These are phyloP conservation scores for Polyploca ridens DNA, from an alignment of 2,888 invertebrate species.

Conservation along the genomic window DNA sequence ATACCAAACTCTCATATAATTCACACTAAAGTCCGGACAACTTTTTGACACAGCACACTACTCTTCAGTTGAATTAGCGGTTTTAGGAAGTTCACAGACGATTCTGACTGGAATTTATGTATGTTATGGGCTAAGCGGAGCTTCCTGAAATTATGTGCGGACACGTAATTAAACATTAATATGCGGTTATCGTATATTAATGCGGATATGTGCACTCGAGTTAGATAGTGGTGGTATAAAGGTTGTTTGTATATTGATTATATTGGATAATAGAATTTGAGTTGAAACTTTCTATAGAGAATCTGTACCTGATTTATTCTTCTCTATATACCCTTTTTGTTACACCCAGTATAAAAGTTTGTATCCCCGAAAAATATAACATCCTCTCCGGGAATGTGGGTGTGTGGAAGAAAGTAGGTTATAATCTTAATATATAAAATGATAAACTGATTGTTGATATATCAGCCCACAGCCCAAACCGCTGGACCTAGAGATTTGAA, in stretches of 20 bases:
- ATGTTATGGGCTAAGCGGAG: conserved; percentile 23
- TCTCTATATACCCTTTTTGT: no score
- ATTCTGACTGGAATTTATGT: conserved; percentile 25
- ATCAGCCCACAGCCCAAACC: no score
- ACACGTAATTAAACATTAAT: conserved; percentile 19
- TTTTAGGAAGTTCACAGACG: conserved; percentile 28
- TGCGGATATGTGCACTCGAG: background rate
- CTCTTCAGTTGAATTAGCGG: conserved; percentile 29
- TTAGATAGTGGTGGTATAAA: background rate
- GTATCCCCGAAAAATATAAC: no score
- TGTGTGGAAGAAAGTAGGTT: no score
- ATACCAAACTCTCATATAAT: background rate
- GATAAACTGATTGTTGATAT: no score
- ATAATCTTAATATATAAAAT: no score
- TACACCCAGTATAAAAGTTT: no score
- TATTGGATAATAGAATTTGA: no score
- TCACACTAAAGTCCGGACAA: background rate
- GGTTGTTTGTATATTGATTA: background rate
- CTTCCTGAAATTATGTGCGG: conserved; percentile 19
- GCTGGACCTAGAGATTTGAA: no score
- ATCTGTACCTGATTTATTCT: no score
- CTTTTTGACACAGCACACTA: conserved; percentile 7
- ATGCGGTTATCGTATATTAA: conserved; percentile 3
- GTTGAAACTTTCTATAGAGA: no score
- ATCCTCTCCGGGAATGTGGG: no score